Conservation (phyloP, 2,888 invertebrate species). For the Lapara coniferarum region DNA sequence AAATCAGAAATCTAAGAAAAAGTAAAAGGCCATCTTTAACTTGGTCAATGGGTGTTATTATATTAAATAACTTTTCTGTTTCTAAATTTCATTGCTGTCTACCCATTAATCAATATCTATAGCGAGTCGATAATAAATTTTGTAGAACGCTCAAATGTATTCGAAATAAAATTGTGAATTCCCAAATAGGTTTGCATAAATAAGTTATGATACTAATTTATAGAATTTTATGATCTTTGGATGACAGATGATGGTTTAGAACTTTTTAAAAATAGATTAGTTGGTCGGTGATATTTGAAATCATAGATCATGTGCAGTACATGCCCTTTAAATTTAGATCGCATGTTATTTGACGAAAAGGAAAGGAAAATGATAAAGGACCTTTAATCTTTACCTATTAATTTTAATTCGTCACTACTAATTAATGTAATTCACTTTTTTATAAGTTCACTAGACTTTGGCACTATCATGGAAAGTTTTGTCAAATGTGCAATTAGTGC, state of each 20-base stretch:
- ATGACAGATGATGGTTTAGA: background rate
- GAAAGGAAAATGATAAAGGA: too few species aligned
- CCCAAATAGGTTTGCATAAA: slow-evolving; percentile 6
- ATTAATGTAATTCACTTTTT: too few species aligned
- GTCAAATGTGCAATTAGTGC: too few species aligned
- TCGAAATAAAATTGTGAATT: slow-evolving; percentile 18
- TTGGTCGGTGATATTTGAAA: background rate
- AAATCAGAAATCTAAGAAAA: slow-evolving; percentile 16
- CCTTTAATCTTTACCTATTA: too few species aligned
- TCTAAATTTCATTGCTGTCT: slow-evolving; percentile 26
- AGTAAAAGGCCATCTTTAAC: slow-evolving; percentile 29
- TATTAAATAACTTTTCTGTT: slow-evolving; percentile 22
- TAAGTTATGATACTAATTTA: background rate
- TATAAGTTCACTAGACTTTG: too few species aligned
- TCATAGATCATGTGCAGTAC: background rate
- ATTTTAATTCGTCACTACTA: too few species aligned
- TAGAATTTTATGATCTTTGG: background rate
- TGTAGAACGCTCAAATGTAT: slow-evolving; percentile 3
- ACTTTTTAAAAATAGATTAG: background rate
- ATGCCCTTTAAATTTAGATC: too few species aligned
- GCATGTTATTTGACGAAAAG: too few species aligned
- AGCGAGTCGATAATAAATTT: slow-evolving; percentile 21
- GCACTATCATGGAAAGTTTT: too few species aligned
- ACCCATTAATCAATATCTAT: slow-evolving; percentile 26
- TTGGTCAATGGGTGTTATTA: slow-evolving; percentile 28